These are phyloP conservation scores for Aproaerema taeniolella DNA, from an alignment of 2,888 invertebrate species.

Conservation along the genomic window DNA sequence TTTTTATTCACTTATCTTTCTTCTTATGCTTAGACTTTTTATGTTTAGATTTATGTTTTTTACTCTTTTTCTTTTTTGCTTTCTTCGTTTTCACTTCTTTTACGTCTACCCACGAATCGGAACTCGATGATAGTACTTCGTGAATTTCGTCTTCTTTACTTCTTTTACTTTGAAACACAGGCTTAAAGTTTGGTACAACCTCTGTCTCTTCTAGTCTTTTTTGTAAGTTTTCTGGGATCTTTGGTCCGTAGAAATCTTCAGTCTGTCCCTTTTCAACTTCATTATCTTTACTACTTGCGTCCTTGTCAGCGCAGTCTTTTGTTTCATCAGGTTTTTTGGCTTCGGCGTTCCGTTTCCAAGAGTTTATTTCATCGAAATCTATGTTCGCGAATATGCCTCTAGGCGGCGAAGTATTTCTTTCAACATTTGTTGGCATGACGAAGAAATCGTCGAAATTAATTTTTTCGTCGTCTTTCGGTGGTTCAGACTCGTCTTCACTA, in stretches of 20 bases:
- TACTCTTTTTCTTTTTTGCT: conserved; percentile 62
- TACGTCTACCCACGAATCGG: conserved; percentile 73
- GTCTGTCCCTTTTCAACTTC: conserved; percentile 15
- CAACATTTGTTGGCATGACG: conserved; percentile 70
- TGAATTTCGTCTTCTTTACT: conserved; percentile 27
- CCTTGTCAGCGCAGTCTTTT: conserved; percentile 18
- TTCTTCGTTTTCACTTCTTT: conserved; percentile 52
- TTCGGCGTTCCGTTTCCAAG: conserved; percentile 50
- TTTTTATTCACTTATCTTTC: conserved; percentile 48
- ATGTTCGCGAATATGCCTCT: conserved; percentile 84
- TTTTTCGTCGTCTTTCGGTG: conserved; percentile 28
- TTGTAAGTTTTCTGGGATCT: conserved; percentile 69
- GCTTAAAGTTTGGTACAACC: conserved; percentile 30
- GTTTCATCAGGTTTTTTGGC: conserved; percentile 22
- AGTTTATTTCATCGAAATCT: conserved; percentile 77
- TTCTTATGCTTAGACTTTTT: conserved; percentile 64
- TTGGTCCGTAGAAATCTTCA: conserved; percentile 74
- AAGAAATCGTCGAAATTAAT: conserved; percentile 31
- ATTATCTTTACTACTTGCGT: conserved; percentile 6
- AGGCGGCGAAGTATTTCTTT: conserved; percentile 82
- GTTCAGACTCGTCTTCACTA: conserved; percentile 80
- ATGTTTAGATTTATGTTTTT: conserved; percentile 61
- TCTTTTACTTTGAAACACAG: conserved; percentile 31
- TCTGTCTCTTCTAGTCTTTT: conserved; percentile 27
- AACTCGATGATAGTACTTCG: conserved; percentile 45